Conservation (phyloP, 2,113 vertebrate species). For the Calidris pygmaea region DNA sequence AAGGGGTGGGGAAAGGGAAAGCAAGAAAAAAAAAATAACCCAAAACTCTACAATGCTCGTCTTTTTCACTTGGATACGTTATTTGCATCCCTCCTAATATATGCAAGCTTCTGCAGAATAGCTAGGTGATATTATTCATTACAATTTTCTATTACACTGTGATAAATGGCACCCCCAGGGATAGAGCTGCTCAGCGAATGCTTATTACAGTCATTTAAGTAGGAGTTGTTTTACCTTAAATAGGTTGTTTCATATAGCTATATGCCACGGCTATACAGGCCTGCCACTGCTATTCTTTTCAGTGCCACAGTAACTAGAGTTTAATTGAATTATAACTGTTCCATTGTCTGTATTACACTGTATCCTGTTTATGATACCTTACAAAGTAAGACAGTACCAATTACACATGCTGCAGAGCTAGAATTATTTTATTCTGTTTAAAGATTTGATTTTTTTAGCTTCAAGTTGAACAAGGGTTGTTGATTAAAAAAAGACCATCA, state of each 20-base stretch:
- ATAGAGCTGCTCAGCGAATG: slow-evolving; percentile 76
- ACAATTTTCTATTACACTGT: slow-evolving; percentile 89
- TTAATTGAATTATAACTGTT: slow-evolving; percentile 91
- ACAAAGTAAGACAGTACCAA: slow-evolving; percentile 77
- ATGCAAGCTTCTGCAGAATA: slow-evolving; percentile 57
- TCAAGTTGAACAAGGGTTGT: slow-evolving; percentile 21
- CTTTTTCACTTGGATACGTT: slow-evolving; percentile 31
- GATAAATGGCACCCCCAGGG: slow-evolving; percentile 92
- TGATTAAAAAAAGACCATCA: not conserved
- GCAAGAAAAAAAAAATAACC: not conserved
- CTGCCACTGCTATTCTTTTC: slow-evolving; percentile 79
- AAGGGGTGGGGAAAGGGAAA: not conserved
- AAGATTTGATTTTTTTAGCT: slow-evolving; percentile 33
- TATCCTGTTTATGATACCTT: slow-evolving; percentile 78
- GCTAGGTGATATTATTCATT: slow-evolving; percentile 91
- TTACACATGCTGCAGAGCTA: not conserved
- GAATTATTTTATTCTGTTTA: slow-evolving; percentile 28
- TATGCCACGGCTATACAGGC: slow-evolving; percentile 66
- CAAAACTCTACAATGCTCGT: not conserved
- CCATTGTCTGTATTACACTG: slow-evolving; percentile 76
- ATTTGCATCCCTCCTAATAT: slow-evolving; percentile 42
- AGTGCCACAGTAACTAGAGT: slow-evolving; percentile 77
- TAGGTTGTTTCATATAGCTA: slow-evolving; percentile 88
- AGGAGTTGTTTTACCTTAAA: slow-evolving; percentile 94
- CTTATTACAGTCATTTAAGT: slow-evolving; percentile 93